phyloP scores from a whole-genome alignment of 2,797 vertebrate species.

The Lagorchestes hirsutus region DNA sequence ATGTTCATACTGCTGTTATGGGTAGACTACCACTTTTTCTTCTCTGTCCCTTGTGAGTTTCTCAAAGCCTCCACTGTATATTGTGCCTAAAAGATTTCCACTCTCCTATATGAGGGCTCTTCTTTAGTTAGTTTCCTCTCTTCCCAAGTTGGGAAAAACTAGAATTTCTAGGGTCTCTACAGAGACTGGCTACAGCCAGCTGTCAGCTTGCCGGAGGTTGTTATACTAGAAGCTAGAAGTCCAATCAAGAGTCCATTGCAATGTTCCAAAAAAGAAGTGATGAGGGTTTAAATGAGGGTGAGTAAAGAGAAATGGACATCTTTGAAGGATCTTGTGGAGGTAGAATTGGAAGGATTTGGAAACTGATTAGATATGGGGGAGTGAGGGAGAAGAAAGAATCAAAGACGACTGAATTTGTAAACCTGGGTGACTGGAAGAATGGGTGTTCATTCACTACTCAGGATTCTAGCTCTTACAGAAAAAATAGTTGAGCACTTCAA shows the following conservation, averaged over 20 bases:
- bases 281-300: not conserved
- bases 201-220: not conserved
- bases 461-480: not conserved
- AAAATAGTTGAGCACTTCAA: not conserved
- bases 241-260: not conserved
- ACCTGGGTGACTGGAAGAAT: not conserved
- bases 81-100: not conserved
- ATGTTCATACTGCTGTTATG: not conserved
- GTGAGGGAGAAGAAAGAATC: not conserved
- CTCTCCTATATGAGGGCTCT: not conserved
- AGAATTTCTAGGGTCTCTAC: not conserved
- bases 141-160: not conserved
- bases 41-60: not conserved
- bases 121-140: not conserved
- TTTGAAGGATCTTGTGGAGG: not conserved
- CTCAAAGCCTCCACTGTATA: not conserved
- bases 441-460: not conserved
- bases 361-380: not conserved
- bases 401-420: not conserved
- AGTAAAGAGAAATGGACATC: not conserved
- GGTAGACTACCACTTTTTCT: not conserved
- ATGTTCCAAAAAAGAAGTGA: not conserved
- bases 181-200: no score
- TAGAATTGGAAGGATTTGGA: not conserved
- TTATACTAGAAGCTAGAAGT: not conserved